phyloP scores from a whole-genome alignment of 2,888 invertebrate species.

The Pristionchus mayeri region DNA sequence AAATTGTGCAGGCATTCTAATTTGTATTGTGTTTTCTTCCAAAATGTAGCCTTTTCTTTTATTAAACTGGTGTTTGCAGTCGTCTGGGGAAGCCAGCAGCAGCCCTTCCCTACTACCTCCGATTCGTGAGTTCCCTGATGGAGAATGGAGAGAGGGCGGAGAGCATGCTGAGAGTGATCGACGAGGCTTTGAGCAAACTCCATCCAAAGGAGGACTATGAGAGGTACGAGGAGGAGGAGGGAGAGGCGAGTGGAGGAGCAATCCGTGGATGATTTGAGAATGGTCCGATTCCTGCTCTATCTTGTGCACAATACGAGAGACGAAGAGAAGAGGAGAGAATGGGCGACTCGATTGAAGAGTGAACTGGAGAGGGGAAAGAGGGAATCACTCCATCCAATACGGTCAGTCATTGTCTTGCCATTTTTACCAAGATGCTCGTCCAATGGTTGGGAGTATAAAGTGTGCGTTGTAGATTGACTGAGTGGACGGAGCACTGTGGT shows the following conservation, averaged over 20 bases:
- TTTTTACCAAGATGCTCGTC: no score
- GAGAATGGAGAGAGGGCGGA: slow-evolving; percentile 46
- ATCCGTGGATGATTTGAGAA: not conserved
- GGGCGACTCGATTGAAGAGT: not conserved
- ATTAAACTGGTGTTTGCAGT: not conserved
- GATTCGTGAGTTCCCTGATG: slow-evolving; percentile 50
- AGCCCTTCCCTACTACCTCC: slow-evolving; percentile 54
- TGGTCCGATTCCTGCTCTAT: slow-evolving; percentile 38
- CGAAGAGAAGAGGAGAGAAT: slow-evolving; percentile 6
- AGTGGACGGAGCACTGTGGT: not conserved
- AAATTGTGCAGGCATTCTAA: no score
- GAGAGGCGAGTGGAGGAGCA: not conserved
- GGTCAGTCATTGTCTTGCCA: not conserved
- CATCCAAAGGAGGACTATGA: slow-evolving; percentile 43
- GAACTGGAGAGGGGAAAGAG: slow-evolving; percentile 45
- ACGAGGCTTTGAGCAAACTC: slow-evolving; percentile 12
- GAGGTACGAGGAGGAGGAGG: not conserved
- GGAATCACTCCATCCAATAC: slow-evolving; percentile 3
- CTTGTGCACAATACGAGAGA: slow-evolving; percentile 2
- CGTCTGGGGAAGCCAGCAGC: slow-evolving; percentile 31
- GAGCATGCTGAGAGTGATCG: not conserved
- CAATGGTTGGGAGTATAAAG: not conserved
- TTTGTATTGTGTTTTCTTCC: no score
- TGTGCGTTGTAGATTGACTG: slow-evolving; percentile 1
- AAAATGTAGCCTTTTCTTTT: no score